phyloP scores from a whole-genome alignment of 2,113 vertebrate species.

The Lanius ludovicianus region DNA sequence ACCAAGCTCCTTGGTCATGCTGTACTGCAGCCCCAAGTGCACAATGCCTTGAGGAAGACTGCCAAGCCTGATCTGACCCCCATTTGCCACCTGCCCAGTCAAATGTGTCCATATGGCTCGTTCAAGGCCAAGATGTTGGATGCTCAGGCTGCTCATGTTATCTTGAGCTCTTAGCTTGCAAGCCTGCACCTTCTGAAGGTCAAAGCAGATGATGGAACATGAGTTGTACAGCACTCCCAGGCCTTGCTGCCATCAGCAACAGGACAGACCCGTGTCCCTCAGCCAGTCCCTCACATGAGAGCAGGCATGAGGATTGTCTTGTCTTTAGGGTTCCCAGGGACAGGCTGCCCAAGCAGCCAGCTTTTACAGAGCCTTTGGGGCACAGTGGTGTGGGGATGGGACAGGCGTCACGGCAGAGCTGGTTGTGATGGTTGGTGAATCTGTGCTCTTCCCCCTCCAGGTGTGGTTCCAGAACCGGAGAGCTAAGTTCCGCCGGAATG shows the following conservation, averaged over 20 bases:
- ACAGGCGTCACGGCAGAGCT: not conserved
- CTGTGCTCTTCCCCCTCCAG: constrained; percentile 59
- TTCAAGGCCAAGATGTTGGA: not conserved
- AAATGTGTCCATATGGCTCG: rapidly evolving
- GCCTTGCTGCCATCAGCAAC: not conserved
- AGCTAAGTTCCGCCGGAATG: constrained; percentile 95
- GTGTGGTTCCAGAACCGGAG: constrained; percentile 99
- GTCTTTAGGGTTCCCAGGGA: not conserved
- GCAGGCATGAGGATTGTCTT: not conserved
- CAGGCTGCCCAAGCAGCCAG: not conserved
- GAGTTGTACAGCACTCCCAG: not conserved
- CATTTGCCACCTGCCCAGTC: not conserved
- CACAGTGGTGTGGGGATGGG: not conserved
- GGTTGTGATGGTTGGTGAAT: not conserved
- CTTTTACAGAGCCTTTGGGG: not conserved
- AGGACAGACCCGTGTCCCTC: not conserved
- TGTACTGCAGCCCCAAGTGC: not conserved
- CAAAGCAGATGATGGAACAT: not conserved
- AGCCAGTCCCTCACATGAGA: rapidly evolving
- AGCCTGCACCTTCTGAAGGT: not conserved
- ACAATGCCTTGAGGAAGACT: not conserved
- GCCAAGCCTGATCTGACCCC: not conserved
- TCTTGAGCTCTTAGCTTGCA: not conserved
- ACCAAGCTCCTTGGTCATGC: not conserved
- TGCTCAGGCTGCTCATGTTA: not conserved